Evolutionary conservation across 2,888 invertebrate species (phyloP).

Genomic region (Dynastes maya): DNA sequence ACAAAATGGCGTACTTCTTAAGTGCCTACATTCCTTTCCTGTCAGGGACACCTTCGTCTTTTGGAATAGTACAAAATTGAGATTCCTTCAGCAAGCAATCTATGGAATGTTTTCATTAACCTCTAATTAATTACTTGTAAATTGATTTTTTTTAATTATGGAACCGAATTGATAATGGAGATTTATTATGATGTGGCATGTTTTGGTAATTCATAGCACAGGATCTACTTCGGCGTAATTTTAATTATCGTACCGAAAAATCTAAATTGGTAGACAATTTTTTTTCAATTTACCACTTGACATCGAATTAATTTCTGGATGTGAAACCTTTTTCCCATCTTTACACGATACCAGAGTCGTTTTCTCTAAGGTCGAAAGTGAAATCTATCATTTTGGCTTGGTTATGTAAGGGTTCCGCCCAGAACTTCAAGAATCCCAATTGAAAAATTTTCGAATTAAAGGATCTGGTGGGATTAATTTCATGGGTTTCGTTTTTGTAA

Average conservation of each 20-base stretch:
- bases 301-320: not conserved
- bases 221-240: not conserved
- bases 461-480: too few relatives aligned
- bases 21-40: not conserved
- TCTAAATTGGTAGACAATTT: slow-evolving; percentile 12
- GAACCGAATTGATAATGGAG: slow-evolving; percentile 22
- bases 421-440: too few relatives aligned
- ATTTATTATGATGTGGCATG: slow-evolving; percentile 25
- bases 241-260: slow-evolving; percentile 15
- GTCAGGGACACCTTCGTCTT: not conserved
- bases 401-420: too few relatives aligned
- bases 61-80: slow-evolving; percentile 1
- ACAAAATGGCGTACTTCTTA: too few relatives aligned
- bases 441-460: too few relatives aligned
- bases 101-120: slow-evolving; percentile 6
- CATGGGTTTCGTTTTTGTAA: too few relatives aligned
- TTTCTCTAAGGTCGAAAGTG: too few relatives aligned
- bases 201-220: slow-evolving; percentile 12
- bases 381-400: too few relatives aligned
- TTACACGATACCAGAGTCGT: too few relatives aligned
- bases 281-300: slow-evolving; percentile 17
- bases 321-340: not conserved
- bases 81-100: not conserved
- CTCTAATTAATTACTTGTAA: slow-evolving; percentile 17
- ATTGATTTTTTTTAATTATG: slow-evolving; percentile 22